Conservation (phyloP, 64 coral and sea anemone genomes). For the Stichodactyla mertensii region DNA sequence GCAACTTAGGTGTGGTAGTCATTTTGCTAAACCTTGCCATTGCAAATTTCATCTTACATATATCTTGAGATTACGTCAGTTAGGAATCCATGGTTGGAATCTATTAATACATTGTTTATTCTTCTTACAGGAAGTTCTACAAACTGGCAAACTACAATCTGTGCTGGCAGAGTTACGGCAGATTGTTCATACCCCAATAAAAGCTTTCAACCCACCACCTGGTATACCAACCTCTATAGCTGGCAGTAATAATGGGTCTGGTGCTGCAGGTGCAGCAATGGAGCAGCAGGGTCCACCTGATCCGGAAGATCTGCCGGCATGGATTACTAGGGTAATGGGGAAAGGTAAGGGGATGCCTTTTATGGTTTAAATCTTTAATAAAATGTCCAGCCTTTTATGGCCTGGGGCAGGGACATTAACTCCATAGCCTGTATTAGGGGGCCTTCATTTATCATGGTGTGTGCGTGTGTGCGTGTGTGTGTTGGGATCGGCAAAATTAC, state of each 20-base stretch:
- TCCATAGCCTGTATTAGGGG: too few relatives aligned
- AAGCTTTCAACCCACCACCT: conserved; percentile 54
- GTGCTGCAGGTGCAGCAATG: background rate
- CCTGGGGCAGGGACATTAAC: too few relatives aligned
- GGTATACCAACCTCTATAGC: conserved; percentile 16
- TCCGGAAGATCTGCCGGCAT: conserved; percentile 73
- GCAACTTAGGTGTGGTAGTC: too few relatives aligned
- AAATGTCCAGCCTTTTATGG: too few relatives aligned
- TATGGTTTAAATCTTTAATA: too few relatives aligned
- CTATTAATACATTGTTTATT: background rate
- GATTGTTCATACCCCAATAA: conserved; percentile 63
- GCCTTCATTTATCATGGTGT: too few relatives aligned
- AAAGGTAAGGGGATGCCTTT: conserved; percentile 50
- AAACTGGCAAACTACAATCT: conserved; percentile 66
- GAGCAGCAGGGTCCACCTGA: conserved; percentile 41
- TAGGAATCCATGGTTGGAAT: too few relatives aligned
- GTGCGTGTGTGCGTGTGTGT: too few relatives aligned
- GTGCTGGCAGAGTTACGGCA: conserved; percentile 57
- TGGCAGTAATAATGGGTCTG: background rate
- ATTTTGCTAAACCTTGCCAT: too few relatives aligned
- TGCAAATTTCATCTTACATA: too few relatives aligned
- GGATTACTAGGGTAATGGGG: conserved; percentile 90
- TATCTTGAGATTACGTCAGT: too few relatives aligned
- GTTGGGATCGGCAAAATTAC: too few relatives aligned
- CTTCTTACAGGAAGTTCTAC: conserved; percentile 63